Conservation (phyloP, 2,888 invertebrate species). For the Thecocarcelia acutangulata region DNA sequence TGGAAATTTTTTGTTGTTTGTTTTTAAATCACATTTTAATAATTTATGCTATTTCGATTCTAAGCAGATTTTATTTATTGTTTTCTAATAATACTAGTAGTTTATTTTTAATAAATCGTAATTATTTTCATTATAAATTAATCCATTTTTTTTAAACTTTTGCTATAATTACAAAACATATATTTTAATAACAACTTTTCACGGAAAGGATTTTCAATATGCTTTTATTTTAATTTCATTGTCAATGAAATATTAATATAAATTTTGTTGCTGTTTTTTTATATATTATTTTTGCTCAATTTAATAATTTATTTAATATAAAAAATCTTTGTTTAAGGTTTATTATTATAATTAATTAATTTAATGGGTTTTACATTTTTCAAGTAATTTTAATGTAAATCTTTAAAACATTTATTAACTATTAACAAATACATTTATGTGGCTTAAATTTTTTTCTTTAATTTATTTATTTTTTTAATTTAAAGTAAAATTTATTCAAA, state of each 20-base stretch:
- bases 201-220: slow-evolving; percentile 31
- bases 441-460: background rate
- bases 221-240: slow-evolving; percentile 13
- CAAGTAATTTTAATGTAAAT: slow-evolving; percentile 34
- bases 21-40: too few species aligned
- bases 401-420: slow-evolving; percentile 36
- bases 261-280: slow-evolving; percentile 2
- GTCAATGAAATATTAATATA: slow-evolving; percentile 13
- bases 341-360: slow-evolving; percentile 21
- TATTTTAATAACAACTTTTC: slow-evolving; percentile 28
- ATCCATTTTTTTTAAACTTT: background rate
- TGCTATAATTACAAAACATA: too few species aligned
- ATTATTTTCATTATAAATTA: background rate
- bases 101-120: background rate
- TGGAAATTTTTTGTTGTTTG: too few species aligned
- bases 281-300: background rate
- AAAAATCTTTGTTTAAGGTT: slow-evolving; percentile 12
- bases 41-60: background rate
- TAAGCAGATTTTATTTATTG: slow-evolving; percentile 7
- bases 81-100: background rate
- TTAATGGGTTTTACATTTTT: background rate
- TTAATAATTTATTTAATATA: slow-evolving; percentile 34
- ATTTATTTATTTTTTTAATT: slow-evolving; percentile 26
- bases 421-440: slow-evolving; percentile 59
- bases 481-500: slow-evolving; percentile 29